phyloP scores from a whole-genome alignment of 2,797 vertebrate species.

The Malacoraja senta region DNA sequence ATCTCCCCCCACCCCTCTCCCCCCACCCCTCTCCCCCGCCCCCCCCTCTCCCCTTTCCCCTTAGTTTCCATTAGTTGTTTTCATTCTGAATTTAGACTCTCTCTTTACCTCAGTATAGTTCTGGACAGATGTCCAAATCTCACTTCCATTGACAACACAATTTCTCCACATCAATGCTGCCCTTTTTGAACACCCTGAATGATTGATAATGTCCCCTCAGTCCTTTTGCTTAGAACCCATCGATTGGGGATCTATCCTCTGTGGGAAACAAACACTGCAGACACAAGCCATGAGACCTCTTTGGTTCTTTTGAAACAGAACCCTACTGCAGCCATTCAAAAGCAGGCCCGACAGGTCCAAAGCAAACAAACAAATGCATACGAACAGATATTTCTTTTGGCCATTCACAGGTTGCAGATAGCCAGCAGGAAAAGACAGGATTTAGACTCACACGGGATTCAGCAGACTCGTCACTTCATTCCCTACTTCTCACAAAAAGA shows the following conservation, averaged over 20 bases:
- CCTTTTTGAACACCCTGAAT: constrained; percentile 49
- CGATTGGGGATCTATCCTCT: constrained; percentile 55
- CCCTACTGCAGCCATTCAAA: constrained; percentile 53
- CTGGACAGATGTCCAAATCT: constrained; percentile 93
- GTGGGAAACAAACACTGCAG: constrained; percentile 61
- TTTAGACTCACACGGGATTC: background rate
- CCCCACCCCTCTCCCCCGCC: too few species aligned
- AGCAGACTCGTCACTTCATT: background rate
- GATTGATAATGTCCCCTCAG: constrained; percentile 56
- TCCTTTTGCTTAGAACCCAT: constrained; percentile 43
- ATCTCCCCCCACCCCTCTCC: background rate
- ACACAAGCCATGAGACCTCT: constrained; percentile 55
- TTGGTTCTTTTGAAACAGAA: constrained; percentile 70
- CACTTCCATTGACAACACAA: constrained; percentile 56
- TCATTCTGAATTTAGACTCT: constrained; percentile 60
- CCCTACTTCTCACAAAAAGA: constrained; percentile 41
- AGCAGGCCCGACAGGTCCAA: constrained; percentile 71
- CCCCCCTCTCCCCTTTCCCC: constrained; percentile 21
- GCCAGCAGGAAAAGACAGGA: constrained; percentile 37
- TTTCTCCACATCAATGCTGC: constrained; percentile 54
- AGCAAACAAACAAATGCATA: constrained; percentile 85
- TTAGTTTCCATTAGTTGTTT: constrained; percentile 58
- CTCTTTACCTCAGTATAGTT: constrained; percentile 75
- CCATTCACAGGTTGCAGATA: constrained; percentile 41
- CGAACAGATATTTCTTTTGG: constrained; percentile 62